Conservation (phyloP, 2,888 invertebrate species). For the Plemyria rubiginata region DNA sequence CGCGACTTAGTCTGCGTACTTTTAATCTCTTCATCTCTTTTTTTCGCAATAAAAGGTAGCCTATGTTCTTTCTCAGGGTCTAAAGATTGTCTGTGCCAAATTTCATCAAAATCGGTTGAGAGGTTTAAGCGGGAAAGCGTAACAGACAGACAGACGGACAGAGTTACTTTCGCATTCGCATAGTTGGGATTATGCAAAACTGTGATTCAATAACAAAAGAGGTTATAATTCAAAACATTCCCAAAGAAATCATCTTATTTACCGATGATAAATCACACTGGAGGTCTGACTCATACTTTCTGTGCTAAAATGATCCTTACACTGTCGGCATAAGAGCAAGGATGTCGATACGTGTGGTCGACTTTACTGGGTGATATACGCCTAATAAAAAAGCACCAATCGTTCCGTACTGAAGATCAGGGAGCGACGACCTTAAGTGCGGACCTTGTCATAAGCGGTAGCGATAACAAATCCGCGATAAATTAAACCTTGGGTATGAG, state of each 20-base stretch:
- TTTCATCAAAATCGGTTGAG: too few relatives aligned
- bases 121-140: too few relatives aligned
- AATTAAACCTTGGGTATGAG: too few relatives aligned
- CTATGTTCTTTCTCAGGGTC: too few relatives aligned
- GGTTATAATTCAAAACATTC: conserved; percentile 34
- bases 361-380: conserved; percentile 48
- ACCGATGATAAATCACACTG: conserved; percentile 44
- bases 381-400: conserved; percentile 75
- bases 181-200: too few relatives aligned
- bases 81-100: too few relatives aligned
- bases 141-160: too few relatives aligned
- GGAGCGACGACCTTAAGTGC: conserved; percentile 73
- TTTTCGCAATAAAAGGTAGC: too few relatives aligned
- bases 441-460: conserved; percentile 43
- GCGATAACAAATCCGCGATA: conserved; percentile 38
- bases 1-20: too few relatives aligned
- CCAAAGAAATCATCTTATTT: conserved; percentile 49
- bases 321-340: conserved; percentile 37
- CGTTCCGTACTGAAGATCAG: conserved; percentile 78
- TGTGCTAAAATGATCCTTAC: conserved; percentile 26
- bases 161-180: too few relatives aligned
- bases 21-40: too few relatives aligned
- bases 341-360: conserved; percentile 44
- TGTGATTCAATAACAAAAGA: too few relatives aligned
- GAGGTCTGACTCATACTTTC: conserved; percentile 35